Percentiles rank a stretch among this genome's conserved stretches.
phyloP scores from a whole-genome alignment of 2,888 invertebrate genomes.

The Lithophane semibrunnea region DNA sequence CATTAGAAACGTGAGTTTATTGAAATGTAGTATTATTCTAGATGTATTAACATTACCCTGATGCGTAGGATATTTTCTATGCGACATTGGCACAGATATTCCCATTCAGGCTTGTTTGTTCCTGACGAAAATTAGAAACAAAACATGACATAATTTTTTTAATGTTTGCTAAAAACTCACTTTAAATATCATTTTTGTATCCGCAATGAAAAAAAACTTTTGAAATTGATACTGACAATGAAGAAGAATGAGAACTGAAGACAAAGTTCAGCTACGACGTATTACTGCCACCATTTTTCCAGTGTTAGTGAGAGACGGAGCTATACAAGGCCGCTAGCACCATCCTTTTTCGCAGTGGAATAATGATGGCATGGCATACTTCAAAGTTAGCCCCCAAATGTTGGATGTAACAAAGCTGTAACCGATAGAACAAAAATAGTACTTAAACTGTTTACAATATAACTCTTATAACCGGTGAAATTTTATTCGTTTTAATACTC shows the following conservation, averaged over 20 bases:
- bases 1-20: constrained; percentile 61
- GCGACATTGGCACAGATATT: constrained; percentile 76
- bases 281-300: too few relatives aligned
- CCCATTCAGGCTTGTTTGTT: constrained; percentile 48
- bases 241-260: background rate
- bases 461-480: background rate
- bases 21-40: constrained; percentile 64
- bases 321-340: too few relatives aligned
- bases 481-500: too few relatives aligned
- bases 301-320: too few relatives aligned
- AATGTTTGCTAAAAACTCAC: background rate
- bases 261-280: background rate
- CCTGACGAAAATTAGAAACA: background rate
- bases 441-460: background rate
- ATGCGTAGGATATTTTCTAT: constrained; percentile 79
- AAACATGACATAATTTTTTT: background rate
- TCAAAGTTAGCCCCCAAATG: too few relatives aligned
- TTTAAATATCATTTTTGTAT: background rate
- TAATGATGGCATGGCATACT: too few relatives aligned
- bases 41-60: constrained; percentile 79
- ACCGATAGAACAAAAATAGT: background rate
- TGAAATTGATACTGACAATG: too few relatives aligned
- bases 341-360: too few relatives aligned
- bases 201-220: background rate
- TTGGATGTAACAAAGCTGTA: background rate